These are phyloP conservation scores for Phoenicopterus ruber DNA, from an alignment of 2,113 vertebrate genomes.

Conservation along the genomic window DNA sequence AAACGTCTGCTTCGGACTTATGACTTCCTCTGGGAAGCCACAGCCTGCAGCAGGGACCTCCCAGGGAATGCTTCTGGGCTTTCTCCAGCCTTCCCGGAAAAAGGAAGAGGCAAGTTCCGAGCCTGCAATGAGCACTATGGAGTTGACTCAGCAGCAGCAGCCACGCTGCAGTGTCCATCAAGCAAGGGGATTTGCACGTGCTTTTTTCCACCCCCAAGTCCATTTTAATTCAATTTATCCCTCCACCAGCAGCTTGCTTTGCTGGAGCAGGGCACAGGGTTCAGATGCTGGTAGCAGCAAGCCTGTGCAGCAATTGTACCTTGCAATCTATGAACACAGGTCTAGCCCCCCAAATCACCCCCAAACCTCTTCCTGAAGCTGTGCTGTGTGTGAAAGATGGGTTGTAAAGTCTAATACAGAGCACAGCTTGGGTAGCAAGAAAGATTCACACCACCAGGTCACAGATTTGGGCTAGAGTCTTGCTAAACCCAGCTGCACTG, in stretches of 20 bases:
- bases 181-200: not conserved
- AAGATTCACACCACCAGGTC: not conserved
- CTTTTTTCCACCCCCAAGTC: not conserved
- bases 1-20: accelerated
- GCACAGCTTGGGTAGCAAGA: not conserved
- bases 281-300: not conserved
- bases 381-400: accelerated
- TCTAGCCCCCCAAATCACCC: not conserved
- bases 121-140: accelerated
- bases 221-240: not conserved
- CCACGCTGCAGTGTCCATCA: accelerated
- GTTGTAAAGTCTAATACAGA: not conserved
- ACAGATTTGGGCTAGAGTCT: not conserved
- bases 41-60: not conserved
- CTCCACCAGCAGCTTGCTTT: not conserved
- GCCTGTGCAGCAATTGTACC: not conserved
- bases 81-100: not conserved
- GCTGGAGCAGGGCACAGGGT: not conserved
- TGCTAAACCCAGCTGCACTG: not conserved
- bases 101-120: not conserved
- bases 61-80: not conserved
- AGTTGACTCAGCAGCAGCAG: not conserved
- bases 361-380: not conserved
- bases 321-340: not conserved
- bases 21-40: not conserved